Conservation (phyloP, 2,797 vertebrate species). For the Cetoscarus ocellatus region DNA sequence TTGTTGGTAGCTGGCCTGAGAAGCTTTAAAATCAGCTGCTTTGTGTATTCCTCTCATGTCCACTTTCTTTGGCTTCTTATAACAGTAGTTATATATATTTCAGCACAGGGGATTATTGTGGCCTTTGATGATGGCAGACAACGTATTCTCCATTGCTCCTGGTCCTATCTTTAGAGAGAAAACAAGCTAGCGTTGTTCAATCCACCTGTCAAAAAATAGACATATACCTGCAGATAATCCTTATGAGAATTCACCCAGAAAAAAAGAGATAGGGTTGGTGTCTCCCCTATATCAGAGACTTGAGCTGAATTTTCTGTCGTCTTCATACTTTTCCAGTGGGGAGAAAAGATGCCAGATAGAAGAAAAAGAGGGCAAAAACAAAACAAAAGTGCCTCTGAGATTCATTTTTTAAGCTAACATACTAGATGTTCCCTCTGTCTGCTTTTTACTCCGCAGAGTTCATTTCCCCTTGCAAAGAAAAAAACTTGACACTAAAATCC, state of each 20-base stretch:
- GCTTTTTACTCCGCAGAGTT: conserved; percentile 30
- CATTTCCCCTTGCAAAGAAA: conserved; percentile 51
- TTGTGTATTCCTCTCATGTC: conserved; percentile 41
- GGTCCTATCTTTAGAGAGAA: conserved; percentile 51
- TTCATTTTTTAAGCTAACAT: conserved; percentile 48
- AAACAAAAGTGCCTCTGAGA: conserved; percentile 40
- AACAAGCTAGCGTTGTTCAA: conserved; percentile 60
- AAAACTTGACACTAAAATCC: conserved; percentile 53
- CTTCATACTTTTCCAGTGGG: conserved; percentile 26
- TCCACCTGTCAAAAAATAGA: conserved; percentile 71
- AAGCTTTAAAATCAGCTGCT: conserved; percentile 7
- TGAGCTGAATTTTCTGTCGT: conserved; percentile 24
- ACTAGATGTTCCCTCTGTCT: conserved; percentile 44
- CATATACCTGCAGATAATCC: conserved; percentile 63
- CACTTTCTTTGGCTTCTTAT: conserved; percentile 38
- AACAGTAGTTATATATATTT: conserved; percentile 52
- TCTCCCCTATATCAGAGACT: conserved; percentile 34
- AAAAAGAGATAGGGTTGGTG: conserved; percentile 38
- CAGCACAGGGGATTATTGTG: conserved; percentile 57
- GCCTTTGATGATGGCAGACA: conserved; percentile 69
- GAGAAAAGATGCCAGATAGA: conserved; percentile 5
- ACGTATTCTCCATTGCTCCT: conserved; percentile 52
- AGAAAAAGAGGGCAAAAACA: conserved; percentile 48
- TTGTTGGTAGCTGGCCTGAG: not conserved
- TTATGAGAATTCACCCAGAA: conserved; percentile 59